Conservation (phyloP, 1,140 invertebrate species). For the Aphis craccivora region DNA sequence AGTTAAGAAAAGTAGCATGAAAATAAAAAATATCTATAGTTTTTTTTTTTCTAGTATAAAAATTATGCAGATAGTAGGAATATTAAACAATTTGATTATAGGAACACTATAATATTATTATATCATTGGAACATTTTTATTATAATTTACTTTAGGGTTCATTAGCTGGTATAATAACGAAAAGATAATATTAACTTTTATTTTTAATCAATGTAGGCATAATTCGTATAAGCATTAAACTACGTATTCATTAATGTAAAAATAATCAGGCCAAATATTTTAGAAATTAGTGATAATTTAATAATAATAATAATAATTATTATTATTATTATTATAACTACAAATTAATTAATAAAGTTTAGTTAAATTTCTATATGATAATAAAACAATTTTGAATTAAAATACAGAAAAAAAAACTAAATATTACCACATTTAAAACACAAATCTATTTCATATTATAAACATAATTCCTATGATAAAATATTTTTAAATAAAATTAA, state of each 20-base stretch:
- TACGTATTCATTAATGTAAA: neutral
- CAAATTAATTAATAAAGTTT: neutral
- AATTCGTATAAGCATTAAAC: neutral
- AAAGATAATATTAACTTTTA: neutral
- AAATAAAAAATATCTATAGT: neutral
- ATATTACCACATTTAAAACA: neutral
- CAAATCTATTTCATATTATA: neutral
- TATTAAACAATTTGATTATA: no score
- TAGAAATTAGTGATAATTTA: neutral
- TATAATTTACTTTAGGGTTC: neutral
- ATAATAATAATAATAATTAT: neutral
- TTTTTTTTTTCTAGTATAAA: neutral
- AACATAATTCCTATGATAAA: neutral
- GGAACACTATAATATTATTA: no score
- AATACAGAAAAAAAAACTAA: neutral
- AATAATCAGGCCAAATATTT: neutral
- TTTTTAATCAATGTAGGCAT: neutral
- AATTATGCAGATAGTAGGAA: neutral
- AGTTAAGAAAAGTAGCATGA: neutral
- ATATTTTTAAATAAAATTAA: neutral
- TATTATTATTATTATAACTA: neutral
- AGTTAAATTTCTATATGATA: neutral
- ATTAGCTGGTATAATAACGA: neutral
- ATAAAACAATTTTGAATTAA: neutral
- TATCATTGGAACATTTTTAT: neutral